Evolutionary conservation across 2,113 vertebrate genomes (phyloP).

Genomic region (Turnix velox): DNA sequence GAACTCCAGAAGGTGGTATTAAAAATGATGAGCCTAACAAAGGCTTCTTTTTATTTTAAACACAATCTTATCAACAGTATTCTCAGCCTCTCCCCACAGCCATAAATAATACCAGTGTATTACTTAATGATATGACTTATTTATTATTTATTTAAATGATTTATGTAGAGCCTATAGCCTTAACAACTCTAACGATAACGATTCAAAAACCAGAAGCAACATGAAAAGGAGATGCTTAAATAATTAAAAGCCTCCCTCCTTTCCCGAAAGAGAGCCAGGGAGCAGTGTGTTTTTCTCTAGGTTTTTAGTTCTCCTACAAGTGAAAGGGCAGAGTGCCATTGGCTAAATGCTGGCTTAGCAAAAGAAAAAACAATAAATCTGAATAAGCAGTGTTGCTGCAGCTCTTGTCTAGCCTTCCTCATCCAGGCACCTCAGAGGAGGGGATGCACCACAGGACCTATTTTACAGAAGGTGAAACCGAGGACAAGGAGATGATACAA

Average conservation of each 20-base stretch:
- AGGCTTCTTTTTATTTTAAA: neutral
- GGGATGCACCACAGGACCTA: neutral
- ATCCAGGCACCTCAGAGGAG: neutral
- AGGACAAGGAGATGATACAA: neutral
- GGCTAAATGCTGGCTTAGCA: constrained; percentile 47
- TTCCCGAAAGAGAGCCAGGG: constrained; percentile 37
- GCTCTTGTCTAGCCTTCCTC: neutral
- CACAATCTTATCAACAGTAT: neutral
- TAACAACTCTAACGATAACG: constrained; percentile 48
- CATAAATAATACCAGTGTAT: constrained; percentile 46
- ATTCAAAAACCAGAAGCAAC: constrained; percentile 61
- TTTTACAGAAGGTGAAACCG: constrained; percentile 8
- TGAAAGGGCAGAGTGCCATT: constrained; percentile 22
- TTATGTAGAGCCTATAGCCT: constrained; percentile 54
- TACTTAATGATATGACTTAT: constrained; percentile 61
- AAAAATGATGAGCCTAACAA: neutral
- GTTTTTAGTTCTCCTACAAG: neutral
- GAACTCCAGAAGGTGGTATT: neutral
- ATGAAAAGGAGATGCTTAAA: constrained; percentile 65
- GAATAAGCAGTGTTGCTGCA: neutral
- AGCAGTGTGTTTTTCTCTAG: neutral
- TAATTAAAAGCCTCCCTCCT: constrained; percentile 56
- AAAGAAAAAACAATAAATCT: constrained; percentile 36
- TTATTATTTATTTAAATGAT: constrained; percentile 66
- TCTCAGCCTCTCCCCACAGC: constrained; percentile 8